phyloP scores from a whole-genome alignment of 2,888 invertebrate species.

The Yponomeuta malinellus region DNA sequence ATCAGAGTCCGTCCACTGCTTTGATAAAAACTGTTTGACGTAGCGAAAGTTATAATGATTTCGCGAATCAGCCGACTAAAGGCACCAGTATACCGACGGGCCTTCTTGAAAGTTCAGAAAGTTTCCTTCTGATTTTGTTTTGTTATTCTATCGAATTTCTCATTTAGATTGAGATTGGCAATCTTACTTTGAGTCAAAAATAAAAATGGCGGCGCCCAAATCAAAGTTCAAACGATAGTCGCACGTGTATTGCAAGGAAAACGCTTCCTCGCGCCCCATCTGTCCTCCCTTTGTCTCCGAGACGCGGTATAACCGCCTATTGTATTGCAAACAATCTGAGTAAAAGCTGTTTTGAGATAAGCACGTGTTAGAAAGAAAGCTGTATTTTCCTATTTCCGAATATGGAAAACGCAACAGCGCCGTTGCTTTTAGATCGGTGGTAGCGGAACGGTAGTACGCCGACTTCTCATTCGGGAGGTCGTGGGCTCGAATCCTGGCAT shows the following conservation, averaged over 20 bases:
- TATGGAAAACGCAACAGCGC: no score
- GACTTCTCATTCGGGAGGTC: no score
- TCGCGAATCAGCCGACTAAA: slow-evolving; percentile 24
- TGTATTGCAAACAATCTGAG: neutral
- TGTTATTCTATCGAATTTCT: slow-evolving; percentile 3
- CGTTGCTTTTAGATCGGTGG: no score
- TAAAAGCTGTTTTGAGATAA: neutral
- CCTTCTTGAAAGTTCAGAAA: slow-evolving; percentile 17
- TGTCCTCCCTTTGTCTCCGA: no score
- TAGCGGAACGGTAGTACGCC: no score
- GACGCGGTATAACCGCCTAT: neutral
- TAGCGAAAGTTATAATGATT: slow-evolving; percentile 49
- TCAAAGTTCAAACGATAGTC: neutral
- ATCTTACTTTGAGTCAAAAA: neutral
- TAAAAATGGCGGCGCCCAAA: neutral
- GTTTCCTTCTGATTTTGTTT: neutral
- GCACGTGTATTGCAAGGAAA: neutral
- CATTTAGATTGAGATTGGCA: neutral
- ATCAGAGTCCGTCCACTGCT: neutral
- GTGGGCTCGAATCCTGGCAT: no score
- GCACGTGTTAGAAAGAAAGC: no score
- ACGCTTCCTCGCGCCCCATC: neutral
- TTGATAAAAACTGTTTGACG: slow-evolving; percentile 21
- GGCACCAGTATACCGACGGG: neutral
- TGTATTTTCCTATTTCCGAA: no score